phyloP scores from a whole-genome alignment of 2,888 invertebrate species.

The Acronicta aceris region DNA sequence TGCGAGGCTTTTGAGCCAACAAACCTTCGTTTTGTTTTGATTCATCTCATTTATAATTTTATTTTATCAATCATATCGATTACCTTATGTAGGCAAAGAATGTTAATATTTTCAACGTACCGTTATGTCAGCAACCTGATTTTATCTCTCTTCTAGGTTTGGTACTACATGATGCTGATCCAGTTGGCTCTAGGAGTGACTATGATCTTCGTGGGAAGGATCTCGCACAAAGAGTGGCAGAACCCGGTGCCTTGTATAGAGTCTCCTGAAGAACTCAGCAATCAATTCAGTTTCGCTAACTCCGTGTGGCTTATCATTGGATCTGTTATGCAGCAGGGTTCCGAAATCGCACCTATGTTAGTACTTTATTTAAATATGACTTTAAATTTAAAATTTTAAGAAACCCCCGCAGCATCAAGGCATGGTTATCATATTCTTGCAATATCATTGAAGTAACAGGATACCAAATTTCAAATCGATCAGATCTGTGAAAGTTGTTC shows the following conservation, averaged over 20 bases:
- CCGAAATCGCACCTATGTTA: constrained; percentile 96
- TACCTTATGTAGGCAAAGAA: too few relatives aligned
- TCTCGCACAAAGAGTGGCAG: constrained; percentile 96
- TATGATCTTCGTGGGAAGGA: constrained; percentile 94
- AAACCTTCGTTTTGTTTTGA: too few relatives aligned
- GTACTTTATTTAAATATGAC: constrained; percentile 32
- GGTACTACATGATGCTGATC: constrained; percentile 95
- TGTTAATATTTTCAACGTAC: neutral
- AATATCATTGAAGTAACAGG: too few relatives aligned
- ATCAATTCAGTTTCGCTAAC: constrained; percentile 95
- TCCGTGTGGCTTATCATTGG: constrained; percentile 97
- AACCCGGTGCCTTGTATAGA: constrained; percentile 96
- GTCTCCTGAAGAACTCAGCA: constrained; percentile 94
- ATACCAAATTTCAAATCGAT: too few relatives aligned
- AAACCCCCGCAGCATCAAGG: too few relatives aligned
- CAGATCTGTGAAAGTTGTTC: too few relatives aligned
- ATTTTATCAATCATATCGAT: too few relatives aligned
- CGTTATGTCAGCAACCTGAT: neutral
- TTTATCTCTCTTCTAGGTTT: constrained; percentile 88
- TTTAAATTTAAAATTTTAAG: too few relatives aligned
- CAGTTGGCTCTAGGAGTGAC: constrained; percentile 93
- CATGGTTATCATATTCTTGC: too few relatives aligned
- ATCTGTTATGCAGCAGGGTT: constrained; percentile 96
- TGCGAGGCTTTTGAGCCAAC: too few relatives aligned
- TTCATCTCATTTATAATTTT: too few relatives aligned